These are phyloP conservation scores for Mohoua ochrocephala DNA, from an alignment of 2,113 vertebrate species.

Conservation along the genomic window DNA sequence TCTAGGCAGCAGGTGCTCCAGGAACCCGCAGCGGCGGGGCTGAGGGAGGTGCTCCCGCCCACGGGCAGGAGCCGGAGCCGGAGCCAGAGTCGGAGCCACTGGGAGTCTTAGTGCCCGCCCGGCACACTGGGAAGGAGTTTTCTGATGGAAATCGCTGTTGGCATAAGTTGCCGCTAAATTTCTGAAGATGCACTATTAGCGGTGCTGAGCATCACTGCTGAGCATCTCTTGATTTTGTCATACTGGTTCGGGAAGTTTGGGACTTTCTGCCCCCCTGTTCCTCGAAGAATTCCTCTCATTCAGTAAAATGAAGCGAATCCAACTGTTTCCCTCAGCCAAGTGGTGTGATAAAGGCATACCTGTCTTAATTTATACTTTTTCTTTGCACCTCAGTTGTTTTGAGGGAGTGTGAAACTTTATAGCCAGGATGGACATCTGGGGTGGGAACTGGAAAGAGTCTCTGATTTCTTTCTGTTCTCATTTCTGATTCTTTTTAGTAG, in stretches of 20 bases:
- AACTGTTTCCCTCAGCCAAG: neutral
- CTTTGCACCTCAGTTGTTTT: neutral
- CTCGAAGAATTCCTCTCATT: neutral
- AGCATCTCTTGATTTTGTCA: accelerated
- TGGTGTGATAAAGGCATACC: neutral
- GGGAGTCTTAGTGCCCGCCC: no score
- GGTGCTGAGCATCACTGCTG: neutral
- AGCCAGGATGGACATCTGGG: neutral
- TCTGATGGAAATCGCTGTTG: neutral
- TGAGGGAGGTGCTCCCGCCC: neutral
- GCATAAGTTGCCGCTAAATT: neutral
- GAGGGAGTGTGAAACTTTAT: neutral
- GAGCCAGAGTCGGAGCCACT: no score
- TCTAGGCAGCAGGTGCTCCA: neutral
- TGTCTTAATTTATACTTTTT: neutral
- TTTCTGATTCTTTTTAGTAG: neutral
- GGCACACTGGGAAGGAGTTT: neutral
- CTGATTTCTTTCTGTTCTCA: neutral
- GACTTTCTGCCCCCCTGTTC: accelerated
- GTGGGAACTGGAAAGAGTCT: neutral
- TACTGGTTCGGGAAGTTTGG: accelerated
- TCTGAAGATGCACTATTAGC: neutral
- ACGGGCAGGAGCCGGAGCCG: neutral
- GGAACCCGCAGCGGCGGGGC: neutral
- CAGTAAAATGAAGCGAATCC: neutral